Conservation (phyloP, 2,113 vertebrate genomes). For the Camelus bactrianus region DNA sequence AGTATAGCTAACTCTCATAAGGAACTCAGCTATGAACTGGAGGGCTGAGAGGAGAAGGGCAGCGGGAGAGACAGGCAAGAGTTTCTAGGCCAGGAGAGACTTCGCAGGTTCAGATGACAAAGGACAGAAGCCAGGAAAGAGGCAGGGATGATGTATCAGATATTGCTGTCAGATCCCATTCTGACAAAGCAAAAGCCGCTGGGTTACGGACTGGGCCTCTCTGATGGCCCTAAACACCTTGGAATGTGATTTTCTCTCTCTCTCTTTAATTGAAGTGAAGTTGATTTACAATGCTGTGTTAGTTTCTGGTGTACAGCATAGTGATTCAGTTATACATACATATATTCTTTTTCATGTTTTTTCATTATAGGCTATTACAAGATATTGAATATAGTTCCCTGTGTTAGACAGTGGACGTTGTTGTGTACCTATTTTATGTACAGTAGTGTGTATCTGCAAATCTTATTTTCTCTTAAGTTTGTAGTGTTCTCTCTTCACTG, state of each 20-base stretch:
- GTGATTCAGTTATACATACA: no score
- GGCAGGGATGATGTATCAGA: no score
- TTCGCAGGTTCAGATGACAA: rapidly evolving
- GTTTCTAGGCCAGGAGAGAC: neutral
- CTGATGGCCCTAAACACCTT: neutral
- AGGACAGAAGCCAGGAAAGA: neutral
- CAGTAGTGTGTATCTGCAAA: no score
- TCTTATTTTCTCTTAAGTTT: neutral
- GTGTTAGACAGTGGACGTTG: no score
- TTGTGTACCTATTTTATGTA: no score
- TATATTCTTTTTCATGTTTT: no score
- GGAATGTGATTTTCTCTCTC: neutral
- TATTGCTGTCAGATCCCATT: neutral
- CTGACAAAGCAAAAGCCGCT: neutral
- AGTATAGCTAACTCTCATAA: neutral
- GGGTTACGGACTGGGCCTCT: neutral
- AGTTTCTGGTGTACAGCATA: no score
- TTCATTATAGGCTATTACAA: no score
- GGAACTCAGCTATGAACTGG: neutral
- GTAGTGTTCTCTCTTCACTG: neutral
- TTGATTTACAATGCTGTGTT: no score
- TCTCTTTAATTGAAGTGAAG: no score
- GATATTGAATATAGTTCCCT: no score
- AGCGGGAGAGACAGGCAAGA: neutral
- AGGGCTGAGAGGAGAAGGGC: neutral